Base-by-base conservation (phyloP, 2,797 vertebrate genomes). In the Furcifer pardalis region DNA sequence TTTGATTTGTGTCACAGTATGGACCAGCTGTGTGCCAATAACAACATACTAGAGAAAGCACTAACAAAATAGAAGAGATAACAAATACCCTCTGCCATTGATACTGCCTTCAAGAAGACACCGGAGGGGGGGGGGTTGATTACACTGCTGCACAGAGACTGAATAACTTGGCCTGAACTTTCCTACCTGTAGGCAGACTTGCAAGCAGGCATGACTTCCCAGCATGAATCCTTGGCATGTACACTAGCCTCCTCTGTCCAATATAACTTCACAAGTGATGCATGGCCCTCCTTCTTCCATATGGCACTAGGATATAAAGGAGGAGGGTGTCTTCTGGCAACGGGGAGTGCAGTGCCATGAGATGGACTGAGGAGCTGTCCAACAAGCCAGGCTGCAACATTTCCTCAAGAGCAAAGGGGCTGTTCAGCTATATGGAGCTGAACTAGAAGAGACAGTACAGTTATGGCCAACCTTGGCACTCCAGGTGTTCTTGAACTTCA, bases 1-100 rank as follows among this genome's bases (percentile, higher is more conserved):
- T 74, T 89, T 88, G 85, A 76, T 88, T 86, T 78, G 78, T 77
- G 1, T 88, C 85, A 76, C 88, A 88, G 84, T 59, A 79, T 83
- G 68, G 85, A 77, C 86, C 82, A 68, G 60, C 73, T 40, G 40
- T 69, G 69, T 78, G 81, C 78, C 79, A 82, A 49, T 86, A 91
- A 78, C 72, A 66, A 46, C 1, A 56, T 75, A 19, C 81, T 49
- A 79, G 86, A 65, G 59, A 66, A 85, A 84, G 42, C 78, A 73
- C 84, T 83, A 71, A 74, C 56, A 75, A 23, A 77, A 86, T 52
- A 83, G 42, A 59, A 35, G 35, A 79, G 88, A 5, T 60, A 82
- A 77, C 66, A 86, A 87, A 56, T 69, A 85, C 15, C 62, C 85
- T 35, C 75, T 42, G 77, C 32, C n/a, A 72, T 1, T 10, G 79